Evolutionary conservation across 2,888 invertebrate species (phyloP).

Genomic region (Apodemia hepburni): DNA sequence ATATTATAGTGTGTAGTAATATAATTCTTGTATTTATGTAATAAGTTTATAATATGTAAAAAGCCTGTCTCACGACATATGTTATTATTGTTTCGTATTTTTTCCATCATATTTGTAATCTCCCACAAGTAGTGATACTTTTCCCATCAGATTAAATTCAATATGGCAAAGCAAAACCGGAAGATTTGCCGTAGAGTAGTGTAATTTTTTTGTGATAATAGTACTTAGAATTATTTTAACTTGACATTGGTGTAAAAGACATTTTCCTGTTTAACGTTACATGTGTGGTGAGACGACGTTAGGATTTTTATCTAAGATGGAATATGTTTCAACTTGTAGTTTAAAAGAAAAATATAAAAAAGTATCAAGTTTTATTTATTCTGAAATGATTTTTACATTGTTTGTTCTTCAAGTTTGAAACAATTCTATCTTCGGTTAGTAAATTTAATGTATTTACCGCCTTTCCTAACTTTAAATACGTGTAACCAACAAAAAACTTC

Average conservation of each 20-base stretch:
- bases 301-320: slow-evolving; percentile 55
- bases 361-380: slow-evolving; percentile 10
- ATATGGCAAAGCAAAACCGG: slow-evolving; percentile 42
- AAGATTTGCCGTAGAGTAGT: slow-evolving; percentile 63
- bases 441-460: slow-evolving; percentile 34
- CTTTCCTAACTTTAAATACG: slow-evolving; percentile 35
- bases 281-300: slow-evolving; percentile 80
- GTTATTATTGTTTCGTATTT: slow-evolving; percentile 53
- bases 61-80: slow-evolving; percentile 76
- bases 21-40: slow-evolving; percentile 18
- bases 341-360: not conserved
- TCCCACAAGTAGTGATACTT: slow-evolving; percentile 56
- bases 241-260: slow-evolving; percentile 59
- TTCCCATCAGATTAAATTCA: slow-evolving; percentile 73
- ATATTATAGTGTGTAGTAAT: slow-evolving; percentile 22
- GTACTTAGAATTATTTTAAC: slow-evolving; percentile 54
- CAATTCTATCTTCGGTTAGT: slow-evolving; percentile 51
- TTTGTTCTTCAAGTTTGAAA: slow-evolving; percentile 47
- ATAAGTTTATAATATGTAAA: slow-evolving; percentile 38
- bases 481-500: not conserved
- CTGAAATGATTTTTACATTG: slow-evolving; percentile 17
- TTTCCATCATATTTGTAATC: slow-evolving; percentile 41
- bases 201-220: slow-evolving; percentile 74
- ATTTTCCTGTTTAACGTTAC: slow-evolving; percentile 62
- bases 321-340: slow-evolving; percentile 49